These are phyloP conservation scores for Saccostrea echinata DNA, from an alignment of 1,140 invertebrate species.

Conservation along the genomic window DNA sequence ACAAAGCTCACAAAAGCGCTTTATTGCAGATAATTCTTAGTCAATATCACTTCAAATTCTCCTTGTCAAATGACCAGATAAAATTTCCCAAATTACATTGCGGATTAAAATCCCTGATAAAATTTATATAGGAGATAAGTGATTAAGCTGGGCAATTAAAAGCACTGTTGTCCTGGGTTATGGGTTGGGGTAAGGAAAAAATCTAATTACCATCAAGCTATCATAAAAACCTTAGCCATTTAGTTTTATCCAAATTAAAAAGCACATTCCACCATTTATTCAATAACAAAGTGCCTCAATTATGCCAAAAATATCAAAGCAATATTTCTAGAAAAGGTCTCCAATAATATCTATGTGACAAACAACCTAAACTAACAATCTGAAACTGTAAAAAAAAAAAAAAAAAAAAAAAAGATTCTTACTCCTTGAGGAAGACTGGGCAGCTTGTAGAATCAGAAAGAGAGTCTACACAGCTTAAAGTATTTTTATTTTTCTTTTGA, in stretches of 20 bases:
- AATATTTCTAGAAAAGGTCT: background rate
- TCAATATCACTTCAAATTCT: conserved; percentile 44
- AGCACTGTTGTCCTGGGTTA: conserved; percentile 30
- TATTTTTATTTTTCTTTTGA: background rate
- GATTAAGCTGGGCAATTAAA: conserved; percentile 49
- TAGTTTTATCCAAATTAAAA: conserved; percentile 10
- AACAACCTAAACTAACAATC: background rate
- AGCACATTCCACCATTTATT: background rate
- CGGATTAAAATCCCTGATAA: conserved; percentile 41
- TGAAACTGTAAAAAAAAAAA: no score
- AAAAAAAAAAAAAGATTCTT: background rate
- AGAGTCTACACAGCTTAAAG: background rate
- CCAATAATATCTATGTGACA: background rate
- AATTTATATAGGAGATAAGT: conserved; percentile 45
- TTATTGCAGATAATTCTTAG: conserved; percentile 40
- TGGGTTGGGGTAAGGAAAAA: background rate
- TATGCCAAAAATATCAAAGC: conserved; percentile 23
- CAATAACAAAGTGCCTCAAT: background rate
- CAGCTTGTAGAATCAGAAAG: background rate
- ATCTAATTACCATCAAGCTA: conserved; percentile 35
- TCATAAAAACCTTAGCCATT: conserved; percentile 26
- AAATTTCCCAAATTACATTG: conserved; percentile 45
- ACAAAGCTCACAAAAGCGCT: conserved; percentile 36
- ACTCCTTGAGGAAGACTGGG: background rate
- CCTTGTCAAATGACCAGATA: conserved; percentile 48